Evolutionary conservation across 2,888 invertebrate species (phyloP).

Genomic region (Rhogogaster chlorosoma): DNA sequence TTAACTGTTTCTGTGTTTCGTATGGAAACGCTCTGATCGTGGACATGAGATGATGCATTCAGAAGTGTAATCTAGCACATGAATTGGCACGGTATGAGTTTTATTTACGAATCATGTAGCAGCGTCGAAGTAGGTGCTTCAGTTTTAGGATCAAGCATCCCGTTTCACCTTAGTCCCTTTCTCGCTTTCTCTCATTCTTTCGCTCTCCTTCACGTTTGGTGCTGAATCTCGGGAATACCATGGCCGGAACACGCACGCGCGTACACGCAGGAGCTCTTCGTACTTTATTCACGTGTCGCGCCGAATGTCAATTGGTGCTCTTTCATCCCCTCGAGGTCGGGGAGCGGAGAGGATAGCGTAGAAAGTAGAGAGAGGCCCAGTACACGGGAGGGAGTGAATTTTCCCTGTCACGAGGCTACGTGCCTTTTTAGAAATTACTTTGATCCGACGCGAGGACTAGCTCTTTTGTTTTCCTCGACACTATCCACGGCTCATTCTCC

Average conservation of each 20-base stretch:
- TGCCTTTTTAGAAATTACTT: conserved; percentile 40
- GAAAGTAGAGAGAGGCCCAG: neutral
- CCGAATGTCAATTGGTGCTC: conserved; percentile 48
- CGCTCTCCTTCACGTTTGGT: neutral
- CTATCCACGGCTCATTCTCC: conserved; percentile 1
- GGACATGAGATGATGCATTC: neutral
- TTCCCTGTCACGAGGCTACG: conserved; percentile 29
- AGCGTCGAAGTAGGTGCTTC: conserved; percentile 47
- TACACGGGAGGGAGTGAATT: conserved; percentile 19
- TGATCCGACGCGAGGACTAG: conserved; percentile 22
- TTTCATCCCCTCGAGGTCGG: conserved; percentile 32
- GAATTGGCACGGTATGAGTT: conserved; percentile 23
- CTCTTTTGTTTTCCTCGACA: conserved; percentile 15
- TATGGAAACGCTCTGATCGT: neutral
- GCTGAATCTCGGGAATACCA: conserved; percentile 18
- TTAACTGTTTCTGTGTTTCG: neutral
- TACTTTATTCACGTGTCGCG: conserved; percentile 47
- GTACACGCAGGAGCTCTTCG: conserved; percentile 20
- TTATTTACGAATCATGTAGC: conserved; percentile 39
- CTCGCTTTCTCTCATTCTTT: neutral
- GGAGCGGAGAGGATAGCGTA: conserved; percentile 31
- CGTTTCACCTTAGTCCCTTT: conserved; percentile 22
- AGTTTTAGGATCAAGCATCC: conserved; percentile 51
- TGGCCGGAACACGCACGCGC: neutral
- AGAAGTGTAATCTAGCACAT: conserved; percentile 2